These are phyloP conservation scores for Phenacoccus solenopsis DNA, from an alignment of 1,140 invertebrate species.

Conservation along the genomic window DNA sequence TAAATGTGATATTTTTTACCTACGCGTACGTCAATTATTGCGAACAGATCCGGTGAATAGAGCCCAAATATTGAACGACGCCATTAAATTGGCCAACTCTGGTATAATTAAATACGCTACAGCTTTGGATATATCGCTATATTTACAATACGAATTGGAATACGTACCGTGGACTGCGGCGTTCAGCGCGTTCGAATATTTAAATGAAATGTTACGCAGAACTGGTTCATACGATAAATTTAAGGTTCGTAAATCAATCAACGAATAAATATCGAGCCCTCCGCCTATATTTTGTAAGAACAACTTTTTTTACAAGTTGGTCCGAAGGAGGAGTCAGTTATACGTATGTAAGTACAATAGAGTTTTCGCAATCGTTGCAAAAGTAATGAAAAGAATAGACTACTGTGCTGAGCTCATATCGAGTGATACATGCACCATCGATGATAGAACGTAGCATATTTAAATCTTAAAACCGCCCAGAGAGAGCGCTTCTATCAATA, in stretches of 20 bases:
- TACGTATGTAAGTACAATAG: too few relatives aligned
- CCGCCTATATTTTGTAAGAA: too few relatives aligned
- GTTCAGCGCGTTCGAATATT: conserved; percentile 49
- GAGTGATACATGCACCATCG: too few relatives aligned
- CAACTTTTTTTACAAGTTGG: too few relatives aligned
- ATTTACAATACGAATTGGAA: conserved; percentile 56
- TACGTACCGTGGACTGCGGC: conserved; percentile 70
- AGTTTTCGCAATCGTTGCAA: too few relatives aligned
- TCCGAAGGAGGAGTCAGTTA: too few relatives aligned
- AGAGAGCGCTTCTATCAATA: too few relatives aligned
- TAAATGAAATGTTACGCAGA: conserved; percentile 58
- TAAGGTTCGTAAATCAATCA: conserved; percentile 42
- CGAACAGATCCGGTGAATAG: conserved; percentile 61
- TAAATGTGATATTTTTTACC: background rate
- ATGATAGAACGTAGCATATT: too few relatives aligned
- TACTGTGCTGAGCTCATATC: too few relatives aligned
- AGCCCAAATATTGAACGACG: conserved; percentile 78
- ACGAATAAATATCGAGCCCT: too few relatives aligned
- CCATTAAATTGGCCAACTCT: conserved; percentile 64
- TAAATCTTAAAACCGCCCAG: too few relatives aligned
- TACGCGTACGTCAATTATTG: background rate
- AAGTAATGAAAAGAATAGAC: too few relatives aligned
- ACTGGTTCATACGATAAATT: conserved; percentile 57
- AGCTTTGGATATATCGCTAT: conserved; percentile 59
- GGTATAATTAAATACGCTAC: conserved; percentile 48